Evolutionary conservation across 1,140 invertebrate genomes (phyloP).

Genomic region (Glossosoma conforme): DNA sequence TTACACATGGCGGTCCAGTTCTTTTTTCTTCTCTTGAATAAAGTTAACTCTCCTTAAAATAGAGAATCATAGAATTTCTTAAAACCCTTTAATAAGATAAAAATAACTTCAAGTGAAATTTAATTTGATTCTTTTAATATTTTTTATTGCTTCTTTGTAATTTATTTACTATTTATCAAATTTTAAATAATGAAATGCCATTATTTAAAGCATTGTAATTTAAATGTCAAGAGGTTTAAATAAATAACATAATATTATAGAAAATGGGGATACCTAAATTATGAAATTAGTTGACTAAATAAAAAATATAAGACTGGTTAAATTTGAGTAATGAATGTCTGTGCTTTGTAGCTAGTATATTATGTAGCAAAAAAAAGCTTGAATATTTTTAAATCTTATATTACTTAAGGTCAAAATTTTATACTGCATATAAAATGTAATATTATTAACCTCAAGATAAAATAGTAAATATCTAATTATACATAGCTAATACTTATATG

Average conservation of each 20-base stretch:
- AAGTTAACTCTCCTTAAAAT: no score
- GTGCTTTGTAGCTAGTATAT: conserved; percentile 4
- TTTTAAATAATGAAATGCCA: not conserved
- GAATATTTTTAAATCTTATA: conserved; percentile 5
- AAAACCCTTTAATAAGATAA: no score
- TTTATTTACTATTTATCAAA: not conserved
- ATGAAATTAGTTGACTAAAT: conserved; percentile 3
- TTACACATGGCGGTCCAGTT: no score
- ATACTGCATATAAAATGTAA: not conserved
- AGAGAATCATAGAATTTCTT: no score
- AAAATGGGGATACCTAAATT: not conserved
- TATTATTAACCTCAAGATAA: not conserved
- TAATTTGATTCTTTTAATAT: no score
- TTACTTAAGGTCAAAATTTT: conserved; percentile 2
- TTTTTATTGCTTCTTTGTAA: no score
- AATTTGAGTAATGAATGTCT: conserved; percentile 4
- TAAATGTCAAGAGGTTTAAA: not conserved
- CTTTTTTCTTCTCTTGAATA: no score
- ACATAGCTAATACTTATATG: not conserved
- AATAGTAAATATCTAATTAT: not conserved
- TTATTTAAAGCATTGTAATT: not conserved
- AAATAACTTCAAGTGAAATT: no score
- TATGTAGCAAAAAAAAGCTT: conserved; percentile 3
- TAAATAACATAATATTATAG: not conserved
- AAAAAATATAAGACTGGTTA: conserved; percentile 12